Conservation (phyloP, 1,140 invertebrate genomes). For the Agrypnia vestita region DNA sequence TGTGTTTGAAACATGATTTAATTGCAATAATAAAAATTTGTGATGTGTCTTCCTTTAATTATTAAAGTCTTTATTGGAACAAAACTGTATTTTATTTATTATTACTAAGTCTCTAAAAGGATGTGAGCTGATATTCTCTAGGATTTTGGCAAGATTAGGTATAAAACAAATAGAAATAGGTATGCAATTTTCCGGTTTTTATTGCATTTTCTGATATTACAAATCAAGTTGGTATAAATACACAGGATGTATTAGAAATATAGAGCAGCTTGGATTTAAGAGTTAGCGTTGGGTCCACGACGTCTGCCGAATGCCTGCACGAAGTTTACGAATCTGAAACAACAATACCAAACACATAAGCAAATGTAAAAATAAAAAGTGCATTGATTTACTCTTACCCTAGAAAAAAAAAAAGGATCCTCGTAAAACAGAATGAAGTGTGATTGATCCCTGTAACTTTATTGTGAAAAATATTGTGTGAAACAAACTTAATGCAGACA, state of each 20-base stretch:
- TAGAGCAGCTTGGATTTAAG: slow-evolving; percentile 68
- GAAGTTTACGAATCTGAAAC: slow-evolving; percentile 91
- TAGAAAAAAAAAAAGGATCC: too few species aligned
- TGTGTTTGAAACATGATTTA: not conserved
- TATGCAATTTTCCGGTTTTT: slow-evolving; percentile 55
- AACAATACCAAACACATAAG: too few species aligned
- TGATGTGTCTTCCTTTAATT: slow-evolving; percentile 27
- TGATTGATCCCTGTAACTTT: not conserved
- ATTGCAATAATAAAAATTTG: slow-evolving; percentile 27
- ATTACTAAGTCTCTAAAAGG: not conserved
- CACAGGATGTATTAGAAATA: slow-evolving; percentile 24
- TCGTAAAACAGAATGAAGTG: not conserved
- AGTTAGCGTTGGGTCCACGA: slow-evolving; percentile 98
- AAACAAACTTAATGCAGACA: slow-evolving; percentile 47
- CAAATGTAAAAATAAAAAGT: not conserved
- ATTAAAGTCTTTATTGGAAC: slow-evolving; percentile 31
- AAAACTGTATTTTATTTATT: slow-evolving; percentile 2
- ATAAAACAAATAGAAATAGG: not conserved
- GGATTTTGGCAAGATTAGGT: not conserved
- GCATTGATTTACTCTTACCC: too few species aligned
- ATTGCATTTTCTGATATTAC: slow-evolving; percentile 59
- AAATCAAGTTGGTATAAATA: slow-evolving; percentile 42
- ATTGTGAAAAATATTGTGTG: slow-evolving; percentile 10
- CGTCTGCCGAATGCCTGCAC: slow-evolving; percentile 95
- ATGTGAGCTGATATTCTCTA: not conserved